These are phyloP conservation scores for Dendroctonus valens DNA, from an alignment of 1,140 invertebrate species.

Conservation along the genomic window DNA sequence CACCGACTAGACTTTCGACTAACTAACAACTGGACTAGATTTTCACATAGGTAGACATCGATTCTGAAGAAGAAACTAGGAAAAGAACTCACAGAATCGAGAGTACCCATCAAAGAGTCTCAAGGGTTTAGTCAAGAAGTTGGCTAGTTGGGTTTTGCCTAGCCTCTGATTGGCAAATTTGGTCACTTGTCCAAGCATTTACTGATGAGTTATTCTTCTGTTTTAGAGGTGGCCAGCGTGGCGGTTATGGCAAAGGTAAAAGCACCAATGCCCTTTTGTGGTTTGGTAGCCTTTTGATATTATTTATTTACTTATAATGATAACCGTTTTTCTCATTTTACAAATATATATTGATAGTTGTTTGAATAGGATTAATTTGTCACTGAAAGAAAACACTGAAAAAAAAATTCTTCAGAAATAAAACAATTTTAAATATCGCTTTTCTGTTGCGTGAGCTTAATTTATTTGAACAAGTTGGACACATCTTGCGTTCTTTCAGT, in stretches of 20 bases:
- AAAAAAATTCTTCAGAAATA: too few species aligned
- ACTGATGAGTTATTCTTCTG: conserved; percentile 49
- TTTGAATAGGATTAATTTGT: too few species aligned
- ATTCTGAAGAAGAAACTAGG: conserved; percentile 17
- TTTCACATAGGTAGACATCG: conserved; percentile 14
- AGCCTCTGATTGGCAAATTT: conserved; percentile 20
- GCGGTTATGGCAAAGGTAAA: conserved; percentile 51
- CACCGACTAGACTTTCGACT: not conserved
- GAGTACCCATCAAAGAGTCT: not conserved
- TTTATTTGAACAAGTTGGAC: too few species aligned
- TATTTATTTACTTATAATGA: conserved; percentile 30
- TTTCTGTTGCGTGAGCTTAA: too few species aligned
- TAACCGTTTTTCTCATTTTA: too few species aligned
- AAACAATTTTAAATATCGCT: too few species aligned
- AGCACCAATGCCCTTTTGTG: conserved; percentile 40
- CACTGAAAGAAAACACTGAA: too few species aligned
- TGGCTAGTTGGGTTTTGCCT: not conserved
- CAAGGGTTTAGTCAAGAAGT: conserved; percentile 18
- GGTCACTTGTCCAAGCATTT: conserved; percentile 40
- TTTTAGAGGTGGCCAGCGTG: conserved; percentile 50
- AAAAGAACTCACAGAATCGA: conserved; percentile 10
- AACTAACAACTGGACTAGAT: conserved; percentile 2
- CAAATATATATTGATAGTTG: too few species aligned
- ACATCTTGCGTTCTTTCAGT: too few species aligned
- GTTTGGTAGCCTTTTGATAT: conserved; percentile 45